Percentiles rank a stretch among this genome's conserved stretches.
phyloP scores from a whole-genome alignment of 2,888 invertebrate genomes.

The Himalopsyche anomala region DNA sequence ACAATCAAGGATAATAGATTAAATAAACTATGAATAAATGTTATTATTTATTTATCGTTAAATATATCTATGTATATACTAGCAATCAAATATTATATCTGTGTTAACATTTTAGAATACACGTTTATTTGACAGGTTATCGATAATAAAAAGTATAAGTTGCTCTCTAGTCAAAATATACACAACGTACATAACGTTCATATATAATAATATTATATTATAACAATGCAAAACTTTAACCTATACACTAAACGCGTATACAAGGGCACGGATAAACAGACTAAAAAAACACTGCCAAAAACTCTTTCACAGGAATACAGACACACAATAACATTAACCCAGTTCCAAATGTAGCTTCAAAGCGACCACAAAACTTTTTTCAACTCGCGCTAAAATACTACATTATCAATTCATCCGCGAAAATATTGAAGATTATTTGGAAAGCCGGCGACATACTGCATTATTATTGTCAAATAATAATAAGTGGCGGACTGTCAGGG shows the following conservation, averaged over 20 bases:
- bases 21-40: too few relatives aligned
- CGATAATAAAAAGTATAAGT: background rate
- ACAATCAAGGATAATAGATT: too few relatives aligned
- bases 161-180: slow-evolving; percentile 20
- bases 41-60: too few relatives aligned
- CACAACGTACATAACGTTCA: background rate
- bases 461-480: background rate
- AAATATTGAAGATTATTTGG: background rate
- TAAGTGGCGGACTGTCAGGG: slow-evolving; percentile 9
- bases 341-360: background rate
- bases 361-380: background rate
- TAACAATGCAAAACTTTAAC: background rate
- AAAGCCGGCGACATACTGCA: background rate
- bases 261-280: slow-evolving; percentile 22
- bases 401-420: background rate
- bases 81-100: too few relatives aligned
- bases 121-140: too few relatives aligned
- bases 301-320: background rate
- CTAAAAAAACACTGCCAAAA: background rate
- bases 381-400: background rate
- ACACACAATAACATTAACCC: background rate
- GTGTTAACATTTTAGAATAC: too few relatives aligned
- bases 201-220: background rate
- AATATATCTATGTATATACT: too few relatives aligned
- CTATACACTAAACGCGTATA: background rate